Conservation (phyloP, 2,888 invertebrate species). For the Meteorus colon region DNA sequence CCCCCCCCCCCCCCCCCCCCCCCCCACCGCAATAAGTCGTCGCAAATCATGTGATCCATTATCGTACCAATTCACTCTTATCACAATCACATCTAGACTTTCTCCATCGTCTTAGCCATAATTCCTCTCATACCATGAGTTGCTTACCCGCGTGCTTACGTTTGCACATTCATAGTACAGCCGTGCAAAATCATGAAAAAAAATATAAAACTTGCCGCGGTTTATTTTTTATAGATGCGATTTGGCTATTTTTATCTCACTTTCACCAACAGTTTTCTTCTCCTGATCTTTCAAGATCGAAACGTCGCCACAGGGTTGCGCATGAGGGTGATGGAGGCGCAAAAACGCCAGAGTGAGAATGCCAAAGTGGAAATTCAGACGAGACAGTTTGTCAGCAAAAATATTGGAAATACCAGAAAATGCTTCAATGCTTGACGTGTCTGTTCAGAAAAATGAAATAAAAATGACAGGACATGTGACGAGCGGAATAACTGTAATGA, state of each 20-base stretch:
- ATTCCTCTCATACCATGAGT: slow-evolving; percentile 36
- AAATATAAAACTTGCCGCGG: slow-evolving; percentile 31
- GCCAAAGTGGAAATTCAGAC: slow-evolving; percentile 22
- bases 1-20: too few species aligned
- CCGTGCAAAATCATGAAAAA: slow-evolving; percentile 39
- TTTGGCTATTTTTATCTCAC: not conserved
- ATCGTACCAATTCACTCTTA: not conserved
- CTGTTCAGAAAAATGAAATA: not conserved
- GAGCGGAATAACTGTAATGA: too few species aligned
- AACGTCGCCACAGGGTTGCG: slow-evolving; percentile 31
- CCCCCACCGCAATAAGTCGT: too few species aligned
- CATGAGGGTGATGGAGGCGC: slow-evolving; percentile 2
- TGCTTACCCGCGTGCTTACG: slow-evolving; percentile 36
- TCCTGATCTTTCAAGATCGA: slow-evolving; percentile 39
- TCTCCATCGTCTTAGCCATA: slow-evolving; percentile 34
- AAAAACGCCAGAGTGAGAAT: slow-evolving; percentile 15
- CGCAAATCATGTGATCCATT: not conserved
- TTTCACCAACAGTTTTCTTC: slow-evolving; percentile 8
- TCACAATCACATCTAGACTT: slow-evolving; percentile 20
- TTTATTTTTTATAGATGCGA: slow-evolving; percentile 30
- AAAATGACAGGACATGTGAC: too few species aligned
- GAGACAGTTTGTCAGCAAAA: slow-evolving; percentile 42
- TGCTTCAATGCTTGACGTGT: not conserved
- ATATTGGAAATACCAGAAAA: slow-evolving; percentile 5
- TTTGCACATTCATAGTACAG: slow-evolving; percentile 37